A percentile compares a stretch with the other conserved stretches of the same genome.
Evolutionary conservation across 2,888 invertebrate genomes (phyloP).

Genomic region (Piscicola geometra): DNA sequence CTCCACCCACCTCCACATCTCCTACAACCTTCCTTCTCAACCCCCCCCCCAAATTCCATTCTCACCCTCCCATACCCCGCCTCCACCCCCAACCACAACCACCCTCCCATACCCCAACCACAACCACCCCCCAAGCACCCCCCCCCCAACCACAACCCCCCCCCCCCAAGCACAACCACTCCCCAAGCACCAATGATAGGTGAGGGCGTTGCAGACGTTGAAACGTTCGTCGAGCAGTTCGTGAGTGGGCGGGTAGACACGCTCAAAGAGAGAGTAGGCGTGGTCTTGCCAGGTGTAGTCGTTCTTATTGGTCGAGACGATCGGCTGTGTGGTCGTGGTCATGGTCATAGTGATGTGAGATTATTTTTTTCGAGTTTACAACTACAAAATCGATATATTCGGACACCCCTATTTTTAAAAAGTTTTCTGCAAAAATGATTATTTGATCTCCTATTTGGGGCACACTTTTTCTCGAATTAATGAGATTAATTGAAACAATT

Average conservation of each 20-base stretch:
- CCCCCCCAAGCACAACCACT: background rate
- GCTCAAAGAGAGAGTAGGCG: conserved; percentile 77
- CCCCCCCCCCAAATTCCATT: background rate
- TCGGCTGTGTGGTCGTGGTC: background rate
- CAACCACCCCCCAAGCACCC: background rate
- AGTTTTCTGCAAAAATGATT: no score
- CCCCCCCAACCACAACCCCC: background rate
- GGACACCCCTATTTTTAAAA: no score
- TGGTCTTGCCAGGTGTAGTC: conserved; percentile 88
- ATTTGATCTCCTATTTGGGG: no score
- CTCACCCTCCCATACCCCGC: background rate
- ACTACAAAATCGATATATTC: no score
- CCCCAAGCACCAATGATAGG: conserved; percentile 63
- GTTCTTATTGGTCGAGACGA: conserved; percentile 41
- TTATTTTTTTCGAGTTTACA: no score
- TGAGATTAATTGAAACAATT: no score
- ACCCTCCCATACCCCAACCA: background rate
- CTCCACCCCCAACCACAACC: background rate
- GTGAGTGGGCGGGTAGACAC: conserved; percentile 75
- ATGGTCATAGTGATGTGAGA: no score
- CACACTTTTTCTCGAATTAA: no score
- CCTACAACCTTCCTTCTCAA: no score
- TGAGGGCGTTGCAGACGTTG: conserved; percentile 74
- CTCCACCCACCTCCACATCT: no score
- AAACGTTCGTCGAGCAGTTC: conserved; percentile 78